These are phyloP conservation scores for Chelonoidis abingdonii DNA, from an alignment of 2,113 vertebrate genomes.

Conservation along the genomic window DNA sequence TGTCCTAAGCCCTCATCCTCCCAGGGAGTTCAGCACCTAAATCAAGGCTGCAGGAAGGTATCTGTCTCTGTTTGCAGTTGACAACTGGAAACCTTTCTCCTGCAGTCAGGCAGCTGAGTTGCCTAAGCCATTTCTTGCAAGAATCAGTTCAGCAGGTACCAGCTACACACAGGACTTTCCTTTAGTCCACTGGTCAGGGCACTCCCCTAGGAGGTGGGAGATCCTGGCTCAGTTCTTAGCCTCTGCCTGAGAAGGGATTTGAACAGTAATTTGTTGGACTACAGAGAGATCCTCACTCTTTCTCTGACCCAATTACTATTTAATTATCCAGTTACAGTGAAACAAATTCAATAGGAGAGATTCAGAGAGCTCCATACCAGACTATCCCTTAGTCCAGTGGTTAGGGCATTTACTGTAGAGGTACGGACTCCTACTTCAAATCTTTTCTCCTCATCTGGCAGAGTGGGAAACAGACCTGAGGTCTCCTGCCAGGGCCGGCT, in stretches of 20 bases:
- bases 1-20: not conserved
- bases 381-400: not conserved
- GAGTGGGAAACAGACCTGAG: not conserved
- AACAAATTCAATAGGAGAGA: not conserved
- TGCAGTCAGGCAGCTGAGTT: not conserved
- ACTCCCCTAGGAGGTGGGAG: not conserved
- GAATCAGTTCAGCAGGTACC: not conserved
- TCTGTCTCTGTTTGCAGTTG: not conserved
- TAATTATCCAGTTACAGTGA: not conserved
- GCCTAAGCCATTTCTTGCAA: not conserved
- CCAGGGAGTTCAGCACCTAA: not conserved
- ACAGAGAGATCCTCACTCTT: not conserved
- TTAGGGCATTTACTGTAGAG: not conserved
- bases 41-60: not conserved
- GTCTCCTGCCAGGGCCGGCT: not conserved
- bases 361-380: not conserved
- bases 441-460: not conserved
- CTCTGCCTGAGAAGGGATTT: not conserved
- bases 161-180: not conserved
- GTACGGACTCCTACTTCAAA: not conserved
- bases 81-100: not conserved
- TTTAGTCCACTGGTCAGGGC: not conserved
- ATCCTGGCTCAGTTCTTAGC: not conserved
- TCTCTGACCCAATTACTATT: not conserved
- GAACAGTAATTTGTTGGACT: not conserved